phyloP scores from a whole-genome alignment of 2,113 vertebrate genomes.

The Vimba vimba region DNA sequence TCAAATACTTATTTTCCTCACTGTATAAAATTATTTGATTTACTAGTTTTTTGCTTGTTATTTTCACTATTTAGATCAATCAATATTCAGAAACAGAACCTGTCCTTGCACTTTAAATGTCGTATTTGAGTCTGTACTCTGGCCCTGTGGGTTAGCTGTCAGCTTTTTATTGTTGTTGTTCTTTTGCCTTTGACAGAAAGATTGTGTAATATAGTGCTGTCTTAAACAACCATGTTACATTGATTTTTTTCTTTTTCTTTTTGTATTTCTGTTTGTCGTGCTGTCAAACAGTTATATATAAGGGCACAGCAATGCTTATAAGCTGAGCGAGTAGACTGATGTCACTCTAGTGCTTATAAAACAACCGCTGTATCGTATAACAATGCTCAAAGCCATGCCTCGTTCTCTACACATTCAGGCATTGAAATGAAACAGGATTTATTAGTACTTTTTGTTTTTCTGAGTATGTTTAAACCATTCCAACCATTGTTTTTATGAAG shows the following conservation, averaged over 20 bases:
- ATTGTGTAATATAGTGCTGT: background rate
- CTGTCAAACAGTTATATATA: background rate
- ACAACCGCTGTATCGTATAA: slow-evolving; percentile 1
- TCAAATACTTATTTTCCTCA: too few relatives aligned
- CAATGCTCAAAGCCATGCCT: background rate
- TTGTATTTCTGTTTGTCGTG: background rate
- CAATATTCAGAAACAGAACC: background rate
- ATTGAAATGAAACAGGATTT: background rate
- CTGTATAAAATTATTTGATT: too few relatives aligned
- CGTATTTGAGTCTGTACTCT: background rate
- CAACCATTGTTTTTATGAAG: background rate
- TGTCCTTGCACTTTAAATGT: background rate
- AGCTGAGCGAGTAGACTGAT: background rate
- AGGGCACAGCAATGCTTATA: background rate
- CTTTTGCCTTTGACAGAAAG: background rate
- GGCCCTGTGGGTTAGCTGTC: background rate
- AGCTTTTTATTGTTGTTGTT: background rate
- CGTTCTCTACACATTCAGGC: slow-evolving; percentile 9
- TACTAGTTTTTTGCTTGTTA: too few relatives aligned
- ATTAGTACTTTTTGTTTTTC: background rate
- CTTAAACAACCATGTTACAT: background rate
- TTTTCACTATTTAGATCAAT: too few relatives aligned
- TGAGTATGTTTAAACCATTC: background rate
- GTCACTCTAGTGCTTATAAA: background rate
- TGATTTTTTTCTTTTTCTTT: background rate